Evolutionary conservation across 92 coral and sea anemone species (phyloP).

Genomic region (Epizoanthus rinbou): DNA sequence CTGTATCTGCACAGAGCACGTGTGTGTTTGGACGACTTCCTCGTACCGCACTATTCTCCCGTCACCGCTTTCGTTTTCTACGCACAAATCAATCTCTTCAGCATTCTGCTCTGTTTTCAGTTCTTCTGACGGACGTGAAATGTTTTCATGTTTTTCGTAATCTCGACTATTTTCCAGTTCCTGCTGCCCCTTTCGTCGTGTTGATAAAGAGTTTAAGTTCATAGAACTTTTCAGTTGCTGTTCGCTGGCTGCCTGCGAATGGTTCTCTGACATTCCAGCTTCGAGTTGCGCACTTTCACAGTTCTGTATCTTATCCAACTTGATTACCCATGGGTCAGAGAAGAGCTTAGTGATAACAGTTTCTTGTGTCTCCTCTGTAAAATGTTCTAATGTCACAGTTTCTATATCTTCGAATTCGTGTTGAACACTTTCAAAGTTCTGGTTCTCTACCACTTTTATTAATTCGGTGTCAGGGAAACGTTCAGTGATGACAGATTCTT

Average conservation of each 20-base stretch:
- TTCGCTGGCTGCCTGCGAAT: background rate
- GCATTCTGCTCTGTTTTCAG: too few species aligned
- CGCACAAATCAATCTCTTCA: too few species aligned
- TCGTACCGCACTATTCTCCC: background rate
- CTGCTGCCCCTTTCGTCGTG: background rate
- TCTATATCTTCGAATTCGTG: too few species aligned
- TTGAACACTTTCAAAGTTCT: background rate
- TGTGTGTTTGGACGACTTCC: background rate
- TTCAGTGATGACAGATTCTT: background rate
- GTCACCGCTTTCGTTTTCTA: too few species aligned
- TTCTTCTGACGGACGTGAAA: too few species aligned
- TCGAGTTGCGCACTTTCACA: background rate
- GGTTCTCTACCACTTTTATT: background rate
- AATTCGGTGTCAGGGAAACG: background rate
- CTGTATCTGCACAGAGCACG: background rate
- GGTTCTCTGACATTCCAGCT: background rate
- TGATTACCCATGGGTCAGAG: background rate
- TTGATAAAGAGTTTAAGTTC: background rate
- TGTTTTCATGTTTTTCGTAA: background rate
- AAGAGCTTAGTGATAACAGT: background rate
- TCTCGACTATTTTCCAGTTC: constrained; percentile 12
- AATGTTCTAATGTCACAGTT: background rate
- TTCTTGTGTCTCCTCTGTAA: background rate
- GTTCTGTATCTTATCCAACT: background rate
- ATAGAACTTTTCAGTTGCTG: background rate